These are phyloP conservation scores for Drosophila stalkeri DNA, from an alignment of 2,888 invertebrate species.

Conservation along the genomic window DNA sequence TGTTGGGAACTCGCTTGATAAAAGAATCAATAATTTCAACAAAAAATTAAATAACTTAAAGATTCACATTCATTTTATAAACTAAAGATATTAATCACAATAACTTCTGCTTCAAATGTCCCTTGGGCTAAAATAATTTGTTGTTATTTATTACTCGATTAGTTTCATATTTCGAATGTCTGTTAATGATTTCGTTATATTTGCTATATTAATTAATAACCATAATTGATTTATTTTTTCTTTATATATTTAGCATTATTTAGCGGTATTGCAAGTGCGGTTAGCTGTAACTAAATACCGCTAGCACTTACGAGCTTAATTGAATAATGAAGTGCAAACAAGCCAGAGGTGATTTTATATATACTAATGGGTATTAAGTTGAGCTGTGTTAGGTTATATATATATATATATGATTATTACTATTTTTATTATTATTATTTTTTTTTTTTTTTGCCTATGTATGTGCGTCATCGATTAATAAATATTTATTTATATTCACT, in stretches of 20 bases:
- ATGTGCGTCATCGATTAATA: no score
- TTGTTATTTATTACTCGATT: neutral
- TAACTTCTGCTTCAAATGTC: no score
- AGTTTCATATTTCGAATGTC: neutral
- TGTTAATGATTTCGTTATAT: neutral
- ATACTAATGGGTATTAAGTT: neutral
- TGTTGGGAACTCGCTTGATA: no score
- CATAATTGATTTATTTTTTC: neutral
- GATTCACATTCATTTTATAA: neutral
- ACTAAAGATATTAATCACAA: no score
- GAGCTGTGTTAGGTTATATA: neutral
- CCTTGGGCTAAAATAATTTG: neutral
- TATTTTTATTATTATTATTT: no score
- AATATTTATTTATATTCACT: no score
- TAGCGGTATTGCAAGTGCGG: neutral
- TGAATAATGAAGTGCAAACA: slow-evolving; percentile 1
- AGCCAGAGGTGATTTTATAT: neutral
- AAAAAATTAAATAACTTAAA: no score
- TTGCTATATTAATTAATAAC: neutral
- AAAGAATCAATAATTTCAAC: no score
- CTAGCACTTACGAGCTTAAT: neutral
- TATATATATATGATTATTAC: no score
- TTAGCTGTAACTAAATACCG: neutral
- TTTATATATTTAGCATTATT: neutral
- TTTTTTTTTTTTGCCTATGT: no score